phyloP scores from a whole-genome alignment of 2,888 invertebrate species.

The Chloromyia formosa region DNA sequence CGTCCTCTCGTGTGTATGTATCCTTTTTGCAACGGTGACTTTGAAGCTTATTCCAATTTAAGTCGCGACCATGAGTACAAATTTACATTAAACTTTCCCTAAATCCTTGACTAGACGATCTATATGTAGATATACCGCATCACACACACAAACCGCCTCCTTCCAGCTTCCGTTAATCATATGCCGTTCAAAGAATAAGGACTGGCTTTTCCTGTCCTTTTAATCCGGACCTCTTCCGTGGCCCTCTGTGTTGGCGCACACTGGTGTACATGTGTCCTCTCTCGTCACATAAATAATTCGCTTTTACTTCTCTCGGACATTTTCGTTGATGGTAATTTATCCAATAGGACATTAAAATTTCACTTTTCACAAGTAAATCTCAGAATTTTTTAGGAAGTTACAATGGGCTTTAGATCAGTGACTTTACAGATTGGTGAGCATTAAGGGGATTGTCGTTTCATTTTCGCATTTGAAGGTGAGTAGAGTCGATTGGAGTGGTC shows the following conservation, averaged over 20 bases:
- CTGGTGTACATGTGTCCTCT: conserved; percentile 6
- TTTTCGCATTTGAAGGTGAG: too few relatives aligned
- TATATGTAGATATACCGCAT: too few relatives aligned
- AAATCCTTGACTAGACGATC: background rate
- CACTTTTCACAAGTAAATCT: conserved; percentile 44
- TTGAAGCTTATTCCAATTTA: background rate
- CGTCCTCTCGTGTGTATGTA: background rate
- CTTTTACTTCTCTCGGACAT: conserved; percentile 39
- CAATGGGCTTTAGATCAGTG: background rate
- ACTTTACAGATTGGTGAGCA: too few relatives aligned
- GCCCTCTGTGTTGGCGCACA: background rate
- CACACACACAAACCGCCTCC: conserved; percentile 13
- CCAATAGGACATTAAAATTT: conserved; percentile 49
- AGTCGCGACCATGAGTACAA: background rate
- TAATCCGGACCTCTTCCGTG: conserved; percentile 10
- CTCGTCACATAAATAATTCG: conserved; percentile 47
- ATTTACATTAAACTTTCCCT: background rate
- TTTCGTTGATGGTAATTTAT: conserved; percentile 47
- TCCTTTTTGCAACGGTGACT: conserved; percentile 24
- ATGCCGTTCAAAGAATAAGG: background rate
- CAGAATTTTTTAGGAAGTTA: background rate
- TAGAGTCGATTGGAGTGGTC: too few relatives aligned
- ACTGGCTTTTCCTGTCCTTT: background rate
- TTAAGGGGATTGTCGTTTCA: background rate
- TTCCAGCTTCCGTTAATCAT: background rate